phyloP scores from a whole-genome alignment of 2,888 invertebrate species.

The Eupithecia abbreviata region DNA sequence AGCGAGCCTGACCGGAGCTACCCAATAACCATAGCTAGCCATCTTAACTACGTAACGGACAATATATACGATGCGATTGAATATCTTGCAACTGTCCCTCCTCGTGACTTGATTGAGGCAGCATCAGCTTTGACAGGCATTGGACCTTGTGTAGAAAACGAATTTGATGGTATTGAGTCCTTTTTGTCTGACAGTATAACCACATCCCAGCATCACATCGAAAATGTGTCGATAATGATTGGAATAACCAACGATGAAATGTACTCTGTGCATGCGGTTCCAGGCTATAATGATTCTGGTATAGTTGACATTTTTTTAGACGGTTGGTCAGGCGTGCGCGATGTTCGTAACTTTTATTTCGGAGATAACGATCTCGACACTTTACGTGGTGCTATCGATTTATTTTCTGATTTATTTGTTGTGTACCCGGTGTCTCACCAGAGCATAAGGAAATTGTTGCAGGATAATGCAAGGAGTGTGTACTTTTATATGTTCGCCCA shows the following conservation, averaged over 20 bases:
- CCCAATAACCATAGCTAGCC: slow-evolving; percentile 53
- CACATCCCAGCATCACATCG: slow-evolving; percentile 23
- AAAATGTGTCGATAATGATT: slow-evolving; percentile 52
- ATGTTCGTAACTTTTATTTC: slow-evolving; percentile 59
- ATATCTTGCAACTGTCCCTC: slow-evolving; percentile 52
- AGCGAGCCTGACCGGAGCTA: slow-evolving; percentile 46
- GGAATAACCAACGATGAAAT: slow-evolving; percentile 55
- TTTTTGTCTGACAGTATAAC: slow-evolving; percentile 49
- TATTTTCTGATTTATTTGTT: slow-evolving; percentile 55
- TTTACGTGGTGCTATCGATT: slow-evolving; percentile 45
- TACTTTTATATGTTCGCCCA: slow-evolving; percentile 59
- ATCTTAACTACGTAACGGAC: slow-evolving; percentile 54
- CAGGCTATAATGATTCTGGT: slow-evolving; percentile 7
- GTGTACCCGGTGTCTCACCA: slow-evolving; percentile 46
- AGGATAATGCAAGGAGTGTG: slow-evolving; percentile 20
- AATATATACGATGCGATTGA: slow-evolving; percentile 53
- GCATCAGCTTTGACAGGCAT: slow-evolving; percentile 41
- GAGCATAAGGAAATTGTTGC: slow-evolving; percentile 15
- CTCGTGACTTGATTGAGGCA: slow-evolving; percentile 53
- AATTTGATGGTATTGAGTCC: slow-evolving; percentile 49
- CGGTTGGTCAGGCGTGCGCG: slow-evolving; percentile 47
- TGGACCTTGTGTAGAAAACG: slow-evolving; percentile 58
- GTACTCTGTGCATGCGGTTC: slow-evolving; percentile 15
- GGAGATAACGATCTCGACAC: slow-evolving; percentile 54
- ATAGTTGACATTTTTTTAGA: slow-evolving; percentile 28